Evolutionary conservation across 2,113 vertebrate species (phyloP).

Genomic region (Phodopus roborovskii): DNA sequence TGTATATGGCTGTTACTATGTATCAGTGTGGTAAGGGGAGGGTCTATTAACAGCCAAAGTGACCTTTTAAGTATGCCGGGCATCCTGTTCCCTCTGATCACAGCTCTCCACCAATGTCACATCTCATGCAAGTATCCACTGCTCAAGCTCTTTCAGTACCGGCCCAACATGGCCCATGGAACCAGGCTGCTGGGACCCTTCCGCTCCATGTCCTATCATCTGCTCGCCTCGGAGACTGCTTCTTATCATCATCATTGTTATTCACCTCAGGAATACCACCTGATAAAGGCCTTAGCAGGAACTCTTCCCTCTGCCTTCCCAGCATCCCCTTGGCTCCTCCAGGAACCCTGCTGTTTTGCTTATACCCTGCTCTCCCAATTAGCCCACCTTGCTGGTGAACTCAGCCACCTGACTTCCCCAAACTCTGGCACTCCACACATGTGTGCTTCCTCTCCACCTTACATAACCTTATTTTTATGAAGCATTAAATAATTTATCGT

Average conservation of each 20-base stretch:
- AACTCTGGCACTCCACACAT: fast-evolving
- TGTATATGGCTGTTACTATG: neutral
- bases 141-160: neutral
- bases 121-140: neutral
- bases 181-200: no score
- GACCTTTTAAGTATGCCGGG: neutral
- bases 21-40: neutral
- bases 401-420: neutral
- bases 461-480: neutral
- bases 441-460: no score
- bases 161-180: fast-evolving
- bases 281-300: neutral
- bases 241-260: neutral
- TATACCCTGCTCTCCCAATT: neutral
- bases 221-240: neutral
- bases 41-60: neutral
- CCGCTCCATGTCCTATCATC: neutral
- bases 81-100: neutral
- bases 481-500: neutral
- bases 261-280: neutral
- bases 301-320: neutral
- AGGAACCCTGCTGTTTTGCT: neutral
- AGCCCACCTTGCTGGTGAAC: neutral
- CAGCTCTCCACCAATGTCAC: neutral
- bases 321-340: neutral